Evolutionary conservation across 1,140 invertebrate genomes (phyloP), one percentile per base, ranked within the genome.

Genomic region (Lasaia peninsularis): DNA sequence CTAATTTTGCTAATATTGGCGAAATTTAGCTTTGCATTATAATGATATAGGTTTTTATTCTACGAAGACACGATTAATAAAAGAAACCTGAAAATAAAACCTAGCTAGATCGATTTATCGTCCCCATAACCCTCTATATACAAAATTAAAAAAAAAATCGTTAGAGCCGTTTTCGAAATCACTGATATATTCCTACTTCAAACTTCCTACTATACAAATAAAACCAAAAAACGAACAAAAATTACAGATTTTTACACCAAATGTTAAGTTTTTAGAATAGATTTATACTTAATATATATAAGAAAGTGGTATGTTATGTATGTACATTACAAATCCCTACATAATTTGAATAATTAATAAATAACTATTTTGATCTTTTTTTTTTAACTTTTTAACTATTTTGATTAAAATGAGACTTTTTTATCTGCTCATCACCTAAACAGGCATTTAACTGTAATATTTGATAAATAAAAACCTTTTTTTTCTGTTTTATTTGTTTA

Each of bases 191-290:
- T n/a, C n/a, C n/a, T n/a, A n/a, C n/a, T 67, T 3, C 64, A 60
- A 35, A 66, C 21, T 63, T 62, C 60, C 44, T 62, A 62, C 50
- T 62, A 62, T 37, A 21, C 7, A 57, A 62, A 32, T 52, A 57
- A 64, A 56, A 50, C 51, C 53, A 50, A 33, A 60, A 64, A 59
- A 60, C 62, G 56, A 63, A 55, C 52, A 33, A 51, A 58, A 58
- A 63, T 51, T 48, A 56, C 44, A 44, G 52, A 59, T 58, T 58
- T 44, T 16, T 59, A 33, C 53, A 49, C 33, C 55, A 58, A 52
- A 53, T 28, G 40, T 21, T 16, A 20, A 49, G 44, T 49, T 49
- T 14, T 49, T 49, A 49, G 16, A 20, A 20, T 48, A 48, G 14
- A 24, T 48, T 48, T 34, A 34, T 34, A 34, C 8, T 34, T 34